Evolutionary conservation across 2,113 vertebrate species (phyloP).

Genomic region (Trinectes maculatus): DNA sequence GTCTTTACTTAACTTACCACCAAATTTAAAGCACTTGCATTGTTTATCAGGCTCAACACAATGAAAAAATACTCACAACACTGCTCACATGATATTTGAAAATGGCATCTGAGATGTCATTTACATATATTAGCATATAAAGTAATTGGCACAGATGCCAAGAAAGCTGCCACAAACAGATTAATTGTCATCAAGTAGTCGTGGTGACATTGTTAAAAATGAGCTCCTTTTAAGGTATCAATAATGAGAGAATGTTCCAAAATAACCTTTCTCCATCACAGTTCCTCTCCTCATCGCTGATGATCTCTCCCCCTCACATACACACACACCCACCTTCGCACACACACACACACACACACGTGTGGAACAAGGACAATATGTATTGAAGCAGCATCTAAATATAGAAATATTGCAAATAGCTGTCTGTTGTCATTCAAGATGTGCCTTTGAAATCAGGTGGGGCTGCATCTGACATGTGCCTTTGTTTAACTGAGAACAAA

Average conservation of each 20-base stretch:
- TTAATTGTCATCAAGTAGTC: slow-evolving; percentile 86
- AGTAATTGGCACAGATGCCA: slow-evolving; percentile 88
- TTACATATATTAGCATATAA: slow-evolving; percentile 89
- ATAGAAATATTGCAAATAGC: slow-evolving; percentile 78
- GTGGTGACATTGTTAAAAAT: slow-evolving; percentile 86
- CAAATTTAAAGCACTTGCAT: slow-evolving; percentile 51
- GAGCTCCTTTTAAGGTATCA: slow-evolving; percentile 84
- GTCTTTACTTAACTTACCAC: slow-evolving; percentile 40
- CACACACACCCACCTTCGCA: slow-evolving; percentile 24
- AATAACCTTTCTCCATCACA: slow-evolving; percentile 77
- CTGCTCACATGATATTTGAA: slow-evolving; percentile 78
- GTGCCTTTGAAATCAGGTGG: slow-evolving; percentile 65
- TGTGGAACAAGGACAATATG: slow-evolving; percentile 51
- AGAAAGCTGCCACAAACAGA: slow-evolving; percentile 84
- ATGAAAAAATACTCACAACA: slow-evolving; percentile 66
- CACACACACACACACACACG: slow-evolving; percentile 19
- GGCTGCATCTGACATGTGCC: slow-evolving; percentile 51
- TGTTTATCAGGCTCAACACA: slow-evolving; percentile 71
- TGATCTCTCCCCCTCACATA: background rate
- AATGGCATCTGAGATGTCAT: slow-evolving; percentile 83
- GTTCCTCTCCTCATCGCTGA: slow-evolving; percentile 36
- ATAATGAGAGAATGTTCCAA: slow-evolving; percentile 85
- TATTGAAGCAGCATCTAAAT: slow-evolving; percentile 70
- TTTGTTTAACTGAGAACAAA: slow-evolving; percentile 68
- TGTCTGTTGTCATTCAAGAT: slow-evolving; percentile 72